Conservation (phyloP, 2,797 vertebrate species). For the Girardinus metallicus region DNA sequence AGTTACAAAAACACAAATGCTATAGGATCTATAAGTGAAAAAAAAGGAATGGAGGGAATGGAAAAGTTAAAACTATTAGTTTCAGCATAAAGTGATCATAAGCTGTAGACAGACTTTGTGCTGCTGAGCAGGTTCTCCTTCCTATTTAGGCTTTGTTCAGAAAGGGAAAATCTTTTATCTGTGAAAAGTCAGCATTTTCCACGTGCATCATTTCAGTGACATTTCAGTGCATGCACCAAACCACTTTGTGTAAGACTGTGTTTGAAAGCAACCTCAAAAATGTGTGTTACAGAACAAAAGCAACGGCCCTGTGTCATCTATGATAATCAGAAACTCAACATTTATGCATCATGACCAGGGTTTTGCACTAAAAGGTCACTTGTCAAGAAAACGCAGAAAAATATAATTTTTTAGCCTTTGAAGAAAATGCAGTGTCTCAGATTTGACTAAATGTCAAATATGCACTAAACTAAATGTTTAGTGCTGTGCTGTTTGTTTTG, state of each 20-base stretch:
- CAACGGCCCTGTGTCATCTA: conserved; percentile 2
- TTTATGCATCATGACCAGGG: conserved; percentile 26
- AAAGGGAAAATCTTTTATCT: not conserved
- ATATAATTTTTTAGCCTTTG: conserved; percentile 16
- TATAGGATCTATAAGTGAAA: not conserved
- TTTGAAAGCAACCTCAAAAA: conserved; percentile 8
- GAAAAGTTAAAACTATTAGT: not conserved
- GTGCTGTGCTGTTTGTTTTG: not conserved
- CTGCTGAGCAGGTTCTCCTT: not conserved
- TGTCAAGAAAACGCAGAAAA: conserved; percentile 22
- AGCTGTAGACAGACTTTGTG: not conserved
- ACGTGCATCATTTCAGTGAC: not conserved
- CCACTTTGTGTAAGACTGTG: not conserved
- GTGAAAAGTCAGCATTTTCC: not conserved
- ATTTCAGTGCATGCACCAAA: not conserved
- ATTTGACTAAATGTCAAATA: conserved; percentile 7
- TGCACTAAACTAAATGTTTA: not conserved
- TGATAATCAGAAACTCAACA: conserved; percentile 11
- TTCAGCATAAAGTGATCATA: not conserved
- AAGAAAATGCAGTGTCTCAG: not conserved
- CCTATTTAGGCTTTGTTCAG: not conserved
- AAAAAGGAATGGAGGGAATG: not conserved
- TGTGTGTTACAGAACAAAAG: conserved; percentile 10
- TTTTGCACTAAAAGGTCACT: conserved; percentile 33
- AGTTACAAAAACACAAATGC: not conserved